Evolutionary conservation across 2,113 vertebrate species (phyloP), one percentile per base, ranked within the genome.

Genomic region (Emydocephalus ijimae): DNA sequence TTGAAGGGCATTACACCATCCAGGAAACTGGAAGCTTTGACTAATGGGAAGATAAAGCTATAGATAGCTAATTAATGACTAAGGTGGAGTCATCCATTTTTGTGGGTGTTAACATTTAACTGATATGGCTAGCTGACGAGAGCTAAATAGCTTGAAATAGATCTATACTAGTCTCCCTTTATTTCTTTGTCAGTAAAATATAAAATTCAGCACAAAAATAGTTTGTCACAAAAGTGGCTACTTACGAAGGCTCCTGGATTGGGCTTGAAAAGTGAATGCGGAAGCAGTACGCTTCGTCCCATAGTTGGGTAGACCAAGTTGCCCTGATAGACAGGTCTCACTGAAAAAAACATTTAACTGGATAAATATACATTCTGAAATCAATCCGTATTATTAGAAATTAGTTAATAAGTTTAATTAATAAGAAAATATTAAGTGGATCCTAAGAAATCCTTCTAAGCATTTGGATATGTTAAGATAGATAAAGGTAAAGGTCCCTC

Each of bases 21-120:
- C 0, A 5, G 0, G 0, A 57, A 81, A 56, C 74, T 93, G 74
- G 85, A 93, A 94, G 86, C n/a, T 93, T 0, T 94, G 93, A 94
- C 43, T 95, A 91, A 39, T n/a, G 55, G 26, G 61, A 93, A 96
- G 89, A 92, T 93, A 95, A 86, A 91, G 23, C 11, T 64, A 90
- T 20, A 89, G 52, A 61, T 43, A n/a, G 50, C 26, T 86, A 86
- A 92, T 57, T 14, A 57, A 43, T 89, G 90, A 50, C 34, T 91
- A 34, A 45, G 93, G 88, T 24, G 43, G 55, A 94, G 87, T 89
- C 0, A 0, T 92, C 89, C 56, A 92, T 94, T 88, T 91, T 89
- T 89, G 34, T 12, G 11, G 87, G 52, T 89, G 64, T 59, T 59
- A 59, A 59, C 14, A 54, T 54, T 54, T 54, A 54, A 54, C 54